Conservation (phyloP, 2,888 invertebrate species). For the Alsophila aescularia region DNA sequence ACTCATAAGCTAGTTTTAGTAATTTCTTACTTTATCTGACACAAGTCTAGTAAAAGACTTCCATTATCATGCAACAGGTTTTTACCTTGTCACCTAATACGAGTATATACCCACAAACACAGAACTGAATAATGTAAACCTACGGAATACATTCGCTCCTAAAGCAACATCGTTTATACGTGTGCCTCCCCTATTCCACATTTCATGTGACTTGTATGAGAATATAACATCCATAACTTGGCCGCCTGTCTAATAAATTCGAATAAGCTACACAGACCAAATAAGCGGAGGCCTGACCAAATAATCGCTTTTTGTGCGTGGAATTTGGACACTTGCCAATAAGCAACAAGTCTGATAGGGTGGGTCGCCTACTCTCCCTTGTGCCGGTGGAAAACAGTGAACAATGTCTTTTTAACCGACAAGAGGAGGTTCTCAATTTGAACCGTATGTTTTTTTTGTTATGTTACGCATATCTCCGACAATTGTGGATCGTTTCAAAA, state of each 20-base stretch:
- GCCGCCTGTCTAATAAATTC: constrained; percentile 61
- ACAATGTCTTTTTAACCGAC: not conserved
- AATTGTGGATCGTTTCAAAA: no score
- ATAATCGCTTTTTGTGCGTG: constrained; percentile 44
- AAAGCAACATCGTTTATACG: not conserved
- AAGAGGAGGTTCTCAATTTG: no score
- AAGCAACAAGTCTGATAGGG: constrained; percentile 50
- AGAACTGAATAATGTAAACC: no score
- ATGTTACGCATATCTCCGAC: no score
- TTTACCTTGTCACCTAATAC: no score
- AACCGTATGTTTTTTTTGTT: no score
- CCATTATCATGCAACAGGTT: no score
- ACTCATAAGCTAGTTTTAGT: no score
- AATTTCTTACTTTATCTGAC: no score
- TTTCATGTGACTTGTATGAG: not conserved
- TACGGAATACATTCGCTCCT: no score
- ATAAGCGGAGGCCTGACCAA: constrained; percentile 41
- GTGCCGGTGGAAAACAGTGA: not conserved
- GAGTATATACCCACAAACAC: no score
- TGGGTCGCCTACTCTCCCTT: constrained; percentile 34
- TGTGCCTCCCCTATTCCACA: not conserved
- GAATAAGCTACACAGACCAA: constrained; percentile 39
- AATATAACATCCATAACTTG: constrained; percentile 38
- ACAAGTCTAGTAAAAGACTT: no score
- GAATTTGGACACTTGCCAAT: constrained; percentile 52